Base-by-base conservation (phyloP, 2,888 invertebrate genomes). In the Parapristionchus giblindavisi region DNA sequence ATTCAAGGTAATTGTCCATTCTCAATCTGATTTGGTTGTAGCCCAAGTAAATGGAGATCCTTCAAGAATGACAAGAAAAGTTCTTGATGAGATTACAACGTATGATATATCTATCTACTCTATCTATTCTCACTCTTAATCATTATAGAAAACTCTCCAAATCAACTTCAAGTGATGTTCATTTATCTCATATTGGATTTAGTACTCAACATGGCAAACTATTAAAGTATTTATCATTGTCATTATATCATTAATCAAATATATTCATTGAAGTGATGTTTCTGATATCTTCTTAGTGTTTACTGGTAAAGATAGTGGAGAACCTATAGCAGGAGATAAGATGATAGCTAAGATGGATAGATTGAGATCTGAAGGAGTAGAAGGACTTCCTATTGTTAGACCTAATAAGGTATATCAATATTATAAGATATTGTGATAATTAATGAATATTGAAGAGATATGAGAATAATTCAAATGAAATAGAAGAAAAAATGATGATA, bases 281-380 rank as follows among this genome's bases (percentile, higher is more conserved):
- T 38, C 70, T 3, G 6, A 38, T 11, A 29, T 71, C 8, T 71
- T 27, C 14, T 14, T 56, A n/a, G 70, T 71, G 21, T 71, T 71
- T 56, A 48, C 48, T 3, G 56, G 70, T 4, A 17, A 32, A 6
- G 70, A 71, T 40, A 71, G 56, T 48, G 70, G 70, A 5, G 70
- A 71, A n/a, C 70, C 70, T 1, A 71, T 71, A 8, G 27, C 56
- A 11, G 70, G 56, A 21, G 70, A 71, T 38, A 71, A 48, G n/a
- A 56, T 71, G 54, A 32, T 71, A 4, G 56, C 56, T 5, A 71
- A 71, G 34, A 71, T 71, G 70, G 70, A 71, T 40, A 54, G 70
- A 56, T 40, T 71, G 56, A 71, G 48, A 34, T 21, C 38, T 6
- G 70, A 71, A 36, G 70, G 70, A 71, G 56, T 56, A 2, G 21